These are phyloP conservation scores for Julus scanicus DNA, from an alignment of 2,888 invertebrate genomes.

Conservation along the genomic window DNA sequence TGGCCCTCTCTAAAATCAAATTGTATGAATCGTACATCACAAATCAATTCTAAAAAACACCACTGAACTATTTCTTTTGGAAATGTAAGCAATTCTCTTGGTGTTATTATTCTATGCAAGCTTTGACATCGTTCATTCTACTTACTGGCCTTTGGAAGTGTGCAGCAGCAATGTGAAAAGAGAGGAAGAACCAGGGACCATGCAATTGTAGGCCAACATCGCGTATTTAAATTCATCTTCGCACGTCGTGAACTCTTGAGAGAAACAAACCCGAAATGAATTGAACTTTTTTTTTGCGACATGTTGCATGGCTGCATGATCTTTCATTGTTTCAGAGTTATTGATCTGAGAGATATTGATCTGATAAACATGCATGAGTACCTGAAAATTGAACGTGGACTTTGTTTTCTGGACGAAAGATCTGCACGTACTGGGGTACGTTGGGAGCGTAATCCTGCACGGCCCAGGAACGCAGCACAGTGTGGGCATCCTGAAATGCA, in stretches of 20 bases:
- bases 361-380: constrained; percentile 58
- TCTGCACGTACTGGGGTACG: constrained; percentile 97
- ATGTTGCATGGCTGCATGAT: neutral
- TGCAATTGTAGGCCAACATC: constrained; percentile 69
- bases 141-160: constrained; percentile 69
- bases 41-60: no score
- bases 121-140: constrained; percentile 55
- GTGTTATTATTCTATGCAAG: no score
- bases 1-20: constrained; percentile 66
- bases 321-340: neutral
- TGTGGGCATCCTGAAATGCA: constrained; percentile 75
- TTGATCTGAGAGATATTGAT: constrained; percentile 10
- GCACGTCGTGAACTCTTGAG: constrained; percentile 76
- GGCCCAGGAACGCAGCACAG: constrained; percentile 90
- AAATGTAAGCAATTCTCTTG: no score
- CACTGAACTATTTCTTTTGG: no score
- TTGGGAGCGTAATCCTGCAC: constrained; percentile 97
- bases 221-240: constrained; percentile 71
- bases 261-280: constrained; percentile 64
- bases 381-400: constrained; percentile 96
- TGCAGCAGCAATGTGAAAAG: constrained; percentile 69
- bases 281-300: neutral
- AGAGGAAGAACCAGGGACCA: constrained; percentile 69
- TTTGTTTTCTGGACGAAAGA: constrained; percentile 98
- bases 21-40: neutral